Percentiles rank a stretch among this genome's conserved stretches.
phyloP scores from a whole-genome alignment of 2,113 vertebrate species.

The Pipra filicauda region DNA sequence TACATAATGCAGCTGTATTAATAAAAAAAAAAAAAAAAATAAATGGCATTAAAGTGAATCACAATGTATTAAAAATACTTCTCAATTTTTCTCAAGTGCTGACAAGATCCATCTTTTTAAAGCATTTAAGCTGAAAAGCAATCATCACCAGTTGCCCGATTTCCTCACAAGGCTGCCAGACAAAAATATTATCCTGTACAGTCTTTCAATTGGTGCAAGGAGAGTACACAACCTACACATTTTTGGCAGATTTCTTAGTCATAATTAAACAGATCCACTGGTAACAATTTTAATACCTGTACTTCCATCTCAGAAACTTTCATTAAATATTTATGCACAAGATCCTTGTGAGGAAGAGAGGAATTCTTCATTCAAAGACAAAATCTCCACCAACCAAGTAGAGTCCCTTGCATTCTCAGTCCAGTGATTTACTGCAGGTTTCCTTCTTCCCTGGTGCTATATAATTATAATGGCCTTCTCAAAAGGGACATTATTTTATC shows the following conservation, averaged over 20 bases:
- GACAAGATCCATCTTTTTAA: constrained; percentile 49
- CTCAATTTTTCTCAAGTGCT: constrained; percentile 49
- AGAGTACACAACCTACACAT: not conserved
- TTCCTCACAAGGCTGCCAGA: constrained; percentile 20
- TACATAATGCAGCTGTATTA: constrained; percentile 55
- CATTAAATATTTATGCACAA: not conserved
- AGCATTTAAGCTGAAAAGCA: constrained; percentile 34
- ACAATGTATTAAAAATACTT: not conserved
- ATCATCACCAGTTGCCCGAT: constrained; percentile 20
- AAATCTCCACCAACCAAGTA: not conserved
- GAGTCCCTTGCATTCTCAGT: not conserved
- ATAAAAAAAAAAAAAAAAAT: constrained; percentile 64
- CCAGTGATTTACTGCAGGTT: not conserved
- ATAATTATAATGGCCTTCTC: not conserved
- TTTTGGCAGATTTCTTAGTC: not conserved
- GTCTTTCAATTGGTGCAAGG: not conserved
- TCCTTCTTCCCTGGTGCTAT: not conserved
- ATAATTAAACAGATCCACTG: not conserved
- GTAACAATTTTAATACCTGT: not conserved
- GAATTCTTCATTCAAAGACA: not conserved
- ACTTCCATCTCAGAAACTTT: not conserved
- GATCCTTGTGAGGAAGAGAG: not conserved
- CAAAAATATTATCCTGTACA: not conserved
- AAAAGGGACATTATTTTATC: not conserved
- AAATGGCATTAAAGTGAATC: constrained; percentile 17